A percentile compares a stretch with the other conserved stretches of the same genome.
These are phyloP conservation scores for Albula glossodonta DNA, from an alignment of 2,113 vertebrate species.

Conservation along the genomic window DNA sequence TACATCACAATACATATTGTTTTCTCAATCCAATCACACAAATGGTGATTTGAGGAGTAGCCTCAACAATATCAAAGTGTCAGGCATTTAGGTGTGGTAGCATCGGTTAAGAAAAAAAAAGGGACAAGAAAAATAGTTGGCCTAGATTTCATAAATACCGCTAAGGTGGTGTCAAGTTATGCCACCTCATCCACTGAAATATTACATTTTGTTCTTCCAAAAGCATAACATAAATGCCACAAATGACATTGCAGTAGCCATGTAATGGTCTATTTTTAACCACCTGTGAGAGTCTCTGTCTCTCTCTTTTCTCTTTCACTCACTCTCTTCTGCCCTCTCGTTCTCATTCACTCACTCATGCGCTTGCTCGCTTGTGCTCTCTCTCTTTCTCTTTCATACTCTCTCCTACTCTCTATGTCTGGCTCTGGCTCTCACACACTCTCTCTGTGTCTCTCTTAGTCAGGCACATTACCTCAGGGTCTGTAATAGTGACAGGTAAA, in stretches of 20 bases:
- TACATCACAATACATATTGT: no score
- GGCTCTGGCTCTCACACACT: not conserved
- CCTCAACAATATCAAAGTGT: no score
- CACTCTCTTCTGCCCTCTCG: not conserved
- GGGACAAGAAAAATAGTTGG: not conserved
- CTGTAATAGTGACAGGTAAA: not conserved
- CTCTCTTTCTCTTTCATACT: not conserved
- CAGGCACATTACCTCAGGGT: not conserved
- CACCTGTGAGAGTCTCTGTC: not conserved
- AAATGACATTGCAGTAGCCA: not conserved
- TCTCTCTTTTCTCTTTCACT: not conserved
- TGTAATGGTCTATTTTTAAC: not conserved
- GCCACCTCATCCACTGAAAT: not conserved
- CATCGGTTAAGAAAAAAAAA: not conserved
- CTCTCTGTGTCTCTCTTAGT: not conserved
- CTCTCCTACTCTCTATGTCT: not conserved
- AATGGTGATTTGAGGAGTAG: not conserved
- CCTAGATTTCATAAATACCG: conserved; percentile 3
- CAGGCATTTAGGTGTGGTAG: not conserved
- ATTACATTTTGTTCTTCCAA: not conserved
- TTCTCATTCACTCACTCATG: not conserved
- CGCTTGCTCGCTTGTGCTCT: not conserved
- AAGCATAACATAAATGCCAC: not conserved
- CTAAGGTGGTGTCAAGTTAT: not conserved
- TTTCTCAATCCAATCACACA: no score